A percentile compares a stretch with the other conserved stretches of the same genome.
Evolutionary conservation across 1,140 invertebrate genomes (phyloP).

Genomic region (Apis florea): DNA sequence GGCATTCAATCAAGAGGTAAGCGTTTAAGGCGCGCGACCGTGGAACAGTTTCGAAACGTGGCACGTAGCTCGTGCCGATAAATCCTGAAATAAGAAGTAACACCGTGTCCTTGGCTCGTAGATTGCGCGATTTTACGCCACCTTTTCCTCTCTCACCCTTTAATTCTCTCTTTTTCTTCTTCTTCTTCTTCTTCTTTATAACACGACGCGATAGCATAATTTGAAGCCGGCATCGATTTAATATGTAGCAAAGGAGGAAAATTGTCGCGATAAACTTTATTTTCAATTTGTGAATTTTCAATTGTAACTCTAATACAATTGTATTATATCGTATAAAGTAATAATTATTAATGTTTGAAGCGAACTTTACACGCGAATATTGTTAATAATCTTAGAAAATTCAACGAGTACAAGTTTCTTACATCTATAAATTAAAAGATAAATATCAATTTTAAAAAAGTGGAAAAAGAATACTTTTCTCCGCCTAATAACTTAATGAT

Average conservation of each 20-base stretch:
- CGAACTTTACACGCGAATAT: too few species aligned
- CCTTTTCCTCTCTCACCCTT: background rate
- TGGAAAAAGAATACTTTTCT: too few species aligned
- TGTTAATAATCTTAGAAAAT: too few species aligned
- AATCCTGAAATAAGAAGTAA: slow-evolving; percentile 41
- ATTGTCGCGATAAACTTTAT: background rate
- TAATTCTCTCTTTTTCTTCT: background rate
- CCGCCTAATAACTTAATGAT: too few species aligned
- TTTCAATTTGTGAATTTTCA: too few species aligned
- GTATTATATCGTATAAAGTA: too few species aligned
- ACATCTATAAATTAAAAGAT: too few species aligned
- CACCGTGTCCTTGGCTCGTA: background rate
- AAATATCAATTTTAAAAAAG: too few species aligned
- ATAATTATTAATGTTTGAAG: too few species aligned
- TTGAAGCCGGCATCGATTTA: too few species aligned
- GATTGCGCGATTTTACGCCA: slow-evolving; percentile 15
- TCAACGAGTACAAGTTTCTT: too few species aligned
- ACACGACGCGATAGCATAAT: background rate
- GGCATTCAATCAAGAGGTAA: slow-evolving; percentile 86
- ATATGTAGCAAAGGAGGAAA: background rate
- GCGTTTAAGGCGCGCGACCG: slow-evolving; percentile 55
- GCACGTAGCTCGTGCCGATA: slow-evolving; percentile 23
- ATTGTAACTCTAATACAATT: too few species aligned
- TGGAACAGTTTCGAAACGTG: slow-evolving; percentile 31
- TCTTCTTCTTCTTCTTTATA: slow-evolving; percentile 5